Conservation (phyloP, 2,113 vertebrate species). For the Sprattus sprattus region DNA sequence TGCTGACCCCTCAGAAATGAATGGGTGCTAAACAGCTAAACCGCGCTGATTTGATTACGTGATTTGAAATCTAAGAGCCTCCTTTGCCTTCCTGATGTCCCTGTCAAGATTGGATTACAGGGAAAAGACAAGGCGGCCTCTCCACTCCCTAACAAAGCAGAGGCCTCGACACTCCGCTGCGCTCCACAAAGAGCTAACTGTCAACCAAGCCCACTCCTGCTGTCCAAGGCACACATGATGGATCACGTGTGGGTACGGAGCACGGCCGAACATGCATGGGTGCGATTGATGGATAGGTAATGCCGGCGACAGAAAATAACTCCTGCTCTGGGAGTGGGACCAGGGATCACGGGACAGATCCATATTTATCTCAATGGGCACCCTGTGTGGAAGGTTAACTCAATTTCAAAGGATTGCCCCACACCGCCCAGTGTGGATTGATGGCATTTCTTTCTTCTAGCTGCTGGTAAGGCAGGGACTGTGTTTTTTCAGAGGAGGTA, state of each 20-base stretch:
- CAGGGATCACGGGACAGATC: neutral
- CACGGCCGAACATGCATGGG: neutral
- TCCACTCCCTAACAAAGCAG: neutral
- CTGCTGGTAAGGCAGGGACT: neutral
- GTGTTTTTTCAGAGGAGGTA: neutral
- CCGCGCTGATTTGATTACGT: constrained; percentile 50
- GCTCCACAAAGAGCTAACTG: constrained; percentile 7
- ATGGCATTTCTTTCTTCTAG: neutral
- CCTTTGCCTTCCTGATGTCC: constrained; percentile 40
- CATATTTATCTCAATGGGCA: constrained; percentile 11
- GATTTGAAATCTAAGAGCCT: constrained; percentile 60
- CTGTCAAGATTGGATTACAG: constrained; percentile 57
- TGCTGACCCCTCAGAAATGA: constrained; percentile 54
- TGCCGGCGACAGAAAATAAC: neutral
- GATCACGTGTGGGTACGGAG: neutral
- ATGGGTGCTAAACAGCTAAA: constrained; percentile 38
- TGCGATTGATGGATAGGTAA: neutral
- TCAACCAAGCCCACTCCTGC: neutral
- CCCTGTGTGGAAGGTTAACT: neutral
- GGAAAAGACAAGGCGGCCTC: constrained; percentile 54
- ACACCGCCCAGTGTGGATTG: neutral
- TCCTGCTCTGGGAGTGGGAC: neutral
- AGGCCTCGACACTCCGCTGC: neutral
- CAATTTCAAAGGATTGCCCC: neutral
- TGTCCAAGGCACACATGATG: neutral